phyloP scores from a whole-genome alignment of 2,797 vertebrate genomes.

The Thamnophis elegans region DNA sequence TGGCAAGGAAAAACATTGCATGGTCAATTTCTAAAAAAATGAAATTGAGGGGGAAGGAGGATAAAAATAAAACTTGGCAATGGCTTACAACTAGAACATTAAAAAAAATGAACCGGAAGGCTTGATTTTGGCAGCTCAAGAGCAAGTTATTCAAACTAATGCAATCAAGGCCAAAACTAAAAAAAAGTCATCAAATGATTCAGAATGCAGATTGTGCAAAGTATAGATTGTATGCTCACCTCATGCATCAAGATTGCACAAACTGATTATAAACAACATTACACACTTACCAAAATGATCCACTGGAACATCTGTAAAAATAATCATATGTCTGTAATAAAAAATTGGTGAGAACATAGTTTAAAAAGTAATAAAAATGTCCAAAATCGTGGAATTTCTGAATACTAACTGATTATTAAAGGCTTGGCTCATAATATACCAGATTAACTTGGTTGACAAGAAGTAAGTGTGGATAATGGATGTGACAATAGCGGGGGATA shows the following conservation, averaged over 20 bases:
- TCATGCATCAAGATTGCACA: neutral
- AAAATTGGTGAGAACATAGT: neutral
- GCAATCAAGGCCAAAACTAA: neutral
- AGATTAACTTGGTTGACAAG: neutral
- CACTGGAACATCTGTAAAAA: neutral
- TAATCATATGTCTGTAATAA: neutral
- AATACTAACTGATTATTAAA: neutral
- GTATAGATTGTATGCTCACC: neutral
- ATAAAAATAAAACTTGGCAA: neutral
- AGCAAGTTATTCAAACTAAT: neutral
- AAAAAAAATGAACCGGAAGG: neutral
- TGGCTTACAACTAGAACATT: neutral
- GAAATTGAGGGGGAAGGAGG: neutral
- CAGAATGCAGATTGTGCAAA: neutral
- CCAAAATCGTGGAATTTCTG: neutral
- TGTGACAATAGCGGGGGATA: neutral
- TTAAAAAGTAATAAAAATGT: neutral
- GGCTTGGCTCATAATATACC: neutral
- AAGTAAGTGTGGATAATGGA: neutral
- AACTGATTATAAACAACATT: neutral
- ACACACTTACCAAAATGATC: neutral
- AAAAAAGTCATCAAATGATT: neutral
- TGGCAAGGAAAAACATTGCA: neutral
- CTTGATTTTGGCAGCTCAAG: neutral
- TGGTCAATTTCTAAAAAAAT: neutral